phyloP scores from a whole-genome alignment of 2,888 invertebrate genomes.

The Chesias legatella region DNA sequence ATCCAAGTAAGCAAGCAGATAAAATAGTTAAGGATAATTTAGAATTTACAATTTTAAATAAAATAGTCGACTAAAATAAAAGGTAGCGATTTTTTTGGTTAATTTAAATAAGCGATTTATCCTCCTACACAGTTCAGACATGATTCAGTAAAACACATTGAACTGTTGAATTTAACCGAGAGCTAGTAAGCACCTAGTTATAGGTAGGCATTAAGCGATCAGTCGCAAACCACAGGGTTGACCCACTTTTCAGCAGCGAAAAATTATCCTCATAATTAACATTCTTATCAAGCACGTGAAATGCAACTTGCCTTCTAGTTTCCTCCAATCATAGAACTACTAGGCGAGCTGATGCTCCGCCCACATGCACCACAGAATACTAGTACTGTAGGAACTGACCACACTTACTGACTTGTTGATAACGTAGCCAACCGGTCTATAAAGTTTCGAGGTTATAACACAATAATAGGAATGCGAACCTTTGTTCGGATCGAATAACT shows the following conservation, averaged over 20 bases:
- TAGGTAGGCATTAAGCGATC: too few relatives aligned
- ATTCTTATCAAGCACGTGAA: conserved; percentile 63
- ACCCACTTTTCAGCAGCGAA: conserved; percentile 29
- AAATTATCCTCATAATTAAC: conserved; percentile 48
- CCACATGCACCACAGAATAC: conserved; percentile 38
- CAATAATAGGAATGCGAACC: conserved; percentile 4
- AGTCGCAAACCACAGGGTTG: conserved; percentile 9
- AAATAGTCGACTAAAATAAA: too few relatives aligned
- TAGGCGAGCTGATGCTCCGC: conserved; percentile 58
- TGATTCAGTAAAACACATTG: too few relatives aligned
- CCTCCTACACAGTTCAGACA: too few relatives aligned
- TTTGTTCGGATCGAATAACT: too few relatives aligned
- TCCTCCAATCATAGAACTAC: conserved; percentile 55
- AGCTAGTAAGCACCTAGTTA: too few relatives aligned
- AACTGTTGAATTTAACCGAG: too few relatives aligned
- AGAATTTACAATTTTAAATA: too few relatives aligned
- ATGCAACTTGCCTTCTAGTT: conserved; percentile 62
- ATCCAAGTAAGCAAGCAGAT: too few relatives aligned
- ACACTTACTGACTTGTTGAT: conserved; percentile 9
- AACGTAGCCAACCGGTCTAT: conserved; percentile 16
- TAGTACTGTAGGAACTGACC: conserved; percentile 1
- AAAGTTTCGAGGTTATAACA: conserved; percentile 10
- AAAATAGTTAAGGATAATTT: too few relatives aligned
- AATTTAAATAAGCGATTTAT: too few relatives aligned
- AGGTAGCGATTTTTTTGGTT: too few relatives aligned